Evolutionary conservation across 2,797 vertebrate species (phyloP), one percentile per base, ranked within the genome.

Genomic region (Aotus griseimembra): DNA sequence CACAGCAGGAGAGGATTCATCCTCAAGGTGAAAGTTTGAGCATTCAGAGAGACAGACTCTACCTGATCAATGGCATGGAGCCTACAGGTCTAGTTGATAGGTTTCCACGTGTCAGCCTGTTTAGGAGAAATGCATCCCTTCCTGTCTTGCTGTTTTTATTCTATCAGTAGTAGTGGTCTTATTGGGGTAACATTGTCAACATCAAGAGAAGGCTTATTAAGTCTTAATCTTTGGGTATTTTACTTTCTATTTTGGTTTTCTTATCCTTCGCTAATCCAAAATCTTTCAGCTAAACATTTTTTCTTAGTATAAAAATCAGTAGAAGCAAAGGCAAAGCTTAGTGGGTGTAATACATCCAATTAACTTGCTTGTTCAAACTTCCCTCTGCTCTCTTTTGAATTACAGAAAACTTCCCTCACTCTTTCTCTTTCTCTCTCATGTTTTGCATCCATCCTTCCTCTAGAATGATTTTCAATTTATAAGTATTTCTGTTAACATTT

Each of bases 301-400:
- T 97, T 97, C 58, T 92, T 83, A 76, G 70, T 81, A 80, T 26
- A 73, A 95, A 84, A 95, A 50, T 79, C 79, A 96, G 19, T 41
- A 97, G 88, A 39, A 46, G 64, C 61, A 97, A 30, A 95, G 84
- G 50, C 39, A 84, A 94, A 33, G 4, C 57, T 92, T 97, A 55
- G 50, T 75, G 72, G 83, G 76, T 94, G 39, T 70, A 95, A 77
- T 1, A 96, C 39, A 92, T 83, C 2, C 58, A 67, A 33, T 28
- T 88, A 94, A 94, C 91, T 3, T 44, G 24, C 28, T n/a, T 82
- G 88, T 93, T 24, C 0, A 94, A 84, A 19, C 15, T 52, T 52
- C 19, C 19, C 52, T 52, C 19, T 5, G 52, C 52, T 20, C 19
- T 19, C 52, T 20, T 50, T 52, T 87, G 90, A 52, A 95, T 48